Conservation (phyloP, 2,113 vertebrate genomes). For the Aythya baeri region DNA sequence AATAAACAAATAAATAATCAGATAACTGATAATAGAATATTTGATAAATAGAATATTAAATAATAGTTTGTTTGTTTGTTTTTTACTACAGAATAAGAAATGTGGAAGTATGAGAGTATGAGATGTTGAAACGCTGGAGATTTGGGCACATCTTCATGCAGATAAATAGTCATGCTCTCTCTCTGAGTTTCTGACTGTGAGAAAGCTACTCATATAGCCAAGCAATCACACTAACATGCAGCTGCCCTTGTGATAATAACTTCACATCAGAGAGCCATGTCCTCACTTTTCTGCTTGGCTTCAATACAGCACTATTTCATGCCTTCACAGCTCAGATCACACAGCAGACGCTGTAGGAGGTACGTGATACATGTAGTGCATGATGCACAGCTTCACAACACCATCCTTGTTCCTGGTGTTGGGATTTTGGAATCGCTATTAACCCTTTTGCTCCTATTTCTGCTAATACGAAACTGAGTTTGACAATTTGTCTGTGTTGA, state of each 20-base stretch:
- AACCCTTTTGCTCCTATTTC: background rate
- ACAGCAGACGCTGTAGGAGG: background rate
- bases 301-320: background rate
- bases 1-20: too few relatives aligned
- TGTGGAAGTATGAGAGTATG: too few relatives aligned
- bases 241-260: background rate
- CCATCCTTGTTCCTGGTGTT: fast-evolving
- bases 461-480: background rate
- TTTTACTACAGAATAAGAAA: background rate
- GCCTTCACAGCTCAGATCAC: background rate
- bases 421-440: background rate
- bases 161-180: background rate
- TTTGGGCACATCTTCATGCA: background rate
- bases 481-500: background rate
- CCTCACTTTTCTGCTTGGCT: background rate
- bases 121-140: background rate
- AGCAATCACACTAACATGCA: background rate
- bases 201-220: background rate
- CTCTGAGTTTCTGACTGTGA: background rate
- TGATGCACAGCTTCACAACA: fast-evolving
- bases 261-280: background rate
- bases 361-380: fast-evolving
- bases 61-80: too few relatives aligned
- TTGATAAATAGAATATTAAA: too few relatives aligned
- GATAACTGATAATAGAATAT: too few relatives aligned